These are phyloP conservation scores for Gastrophryne carolinensis DNA, from an alignment of 2,797 vertebrate genomes.

Conservation along the genomic window DNA sequence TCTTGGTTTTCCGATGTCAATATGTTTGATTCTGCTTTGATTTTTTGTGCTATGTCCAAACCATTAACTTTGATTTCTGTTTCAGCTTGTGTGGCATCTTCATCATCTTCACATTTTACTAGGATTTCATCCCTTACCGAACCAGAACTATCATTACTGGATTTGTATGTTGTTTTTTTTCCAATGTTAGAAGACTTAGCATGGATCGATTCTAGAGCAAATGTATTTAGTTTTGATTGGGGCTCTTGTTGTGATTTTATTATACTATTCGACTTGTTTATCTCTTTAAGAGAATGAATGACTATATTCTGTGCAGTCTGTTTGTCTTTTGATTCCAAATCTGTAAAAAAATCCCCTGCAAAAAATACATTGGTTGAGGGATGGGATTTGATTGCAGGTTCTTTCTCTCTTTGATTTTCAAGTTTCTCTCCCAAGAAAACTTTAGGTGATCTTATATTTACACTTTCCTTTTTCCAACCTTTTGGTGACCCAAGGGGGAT, in stretches of 20 bases:
- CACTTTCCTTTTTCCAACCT: constrained; percentile 39
- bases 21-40: no score
- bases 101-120: not conserved
- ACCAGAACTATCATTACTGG: not conserved
- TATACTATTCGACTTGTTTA: not conserved
- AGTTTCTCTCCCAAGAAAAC: not conserved
- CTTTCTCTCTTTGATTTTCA: not conserved
- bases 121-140: not conserved
- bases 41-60: not conserved
- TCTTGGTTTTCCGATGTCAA: not conserved
- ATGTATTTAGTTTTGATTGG: not conserved
- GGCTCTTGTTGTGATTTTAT: not conserved
- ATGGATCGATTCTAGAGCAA: not conserved
- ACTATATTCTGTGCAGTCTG: not conserved
- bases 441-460: not conserved
- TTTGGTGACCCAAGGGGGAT: constrained; percentile 25
- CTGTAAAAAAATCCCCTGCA: not conserved
- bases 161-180: not conserved
- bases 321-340: not conserved
- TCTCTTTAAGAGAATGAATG: not conserved
- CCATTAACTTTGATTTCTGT: not conserved
- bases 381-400: not conserved
- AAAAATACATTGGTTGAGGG: not conserved
- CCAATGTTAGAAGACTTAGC: not conserved
- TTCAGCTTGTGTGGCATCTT: not conserved